Base-by-base conservation (phyloP, 2,113 vertebrate genomes). In the Stercorarius parasiticus region DNA sequence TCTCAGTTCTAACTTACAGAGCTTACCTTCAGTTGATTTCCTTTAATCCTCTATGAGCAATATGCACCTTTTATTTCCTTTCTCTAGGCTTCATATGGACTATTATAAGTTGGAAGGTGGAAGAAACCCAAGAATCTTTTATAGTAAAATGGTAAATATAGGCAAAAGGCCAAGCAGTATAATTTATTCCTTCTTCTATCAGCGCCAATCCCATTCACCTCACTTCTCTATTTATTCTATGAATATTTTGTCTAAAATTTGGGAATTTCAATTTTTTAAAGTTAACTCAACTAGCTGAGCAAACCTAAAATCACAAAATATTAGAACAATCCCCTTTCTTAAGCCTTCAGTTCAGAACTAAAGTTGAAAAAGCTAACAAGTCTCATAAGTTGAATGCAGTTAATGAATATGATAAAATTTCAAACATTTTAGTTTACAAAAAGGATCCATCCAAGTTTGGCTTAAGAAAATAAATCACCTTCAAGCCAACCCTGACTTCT, bases 31-130 rank as follows among this genome's bases (percentile, higher is more conserved):
- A 38, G 38, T 10, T 65, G 15, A 67, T 10, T 78, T 45, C 25
- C 11, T 55, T 45, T 73, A 70, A 71, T 5, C 10, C 23, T 82
- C 49, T 55, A 9, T 15, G 21, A 65, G 47, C 7, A 78, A 78
- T 6, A 42, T 5, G 2, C 6, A 45, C 6, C 15, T 25, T n/a
- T 20, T 32, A 1, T 18, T 13, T 6, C 2, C 67, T 27, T 6
- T 6, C 20, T 58, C 34, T 55, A 21, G 26, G 36, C 13, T 90
- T 90, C 26, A n/a, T 27, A 45, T 9, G 3, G 27, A 45, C 4
- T 20, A 50, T 19, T 49, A 11, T 5, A 76, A 67, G 5, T 27
- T 55, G 27, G 6, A 14, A 3, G 3, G 3, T 9, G 12, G 17
- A 8, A 27, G 29, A 23, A 82, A 40, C 2, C 3, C 19, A 55